Evolutionary conservation across 2,113 vertebrate species (phyloP).

Genomic region (Cygnus atratus): DNA sequence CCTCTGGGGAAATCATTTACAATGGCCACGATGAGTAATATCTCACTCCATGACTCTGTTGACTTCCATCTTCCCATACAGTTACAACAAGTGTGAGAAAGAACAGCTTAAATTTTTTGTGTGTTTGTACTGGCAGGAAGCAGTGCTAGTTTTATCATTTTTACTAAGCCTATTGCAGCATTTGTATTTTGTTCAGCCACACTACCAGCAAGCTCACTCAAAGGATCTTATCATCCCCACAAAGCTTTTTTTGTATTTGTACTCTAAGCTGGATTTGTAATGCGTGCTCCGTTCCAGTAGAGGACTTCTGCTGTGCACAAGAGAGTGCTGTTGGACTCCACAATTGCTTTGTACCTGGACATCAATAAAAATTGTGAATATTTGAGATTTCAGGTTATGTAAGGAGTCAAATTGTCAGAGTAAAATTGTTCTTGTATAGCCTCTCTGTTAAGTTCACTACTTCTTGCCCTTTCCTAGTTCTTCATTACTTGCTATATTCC

Average conservation of each 20-base stretch:
- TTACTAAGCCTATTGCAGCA: not conserved
- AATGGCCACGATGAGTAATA: not conserved
- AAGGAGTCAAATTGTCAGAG: not conserved
- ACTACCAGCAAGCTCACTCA: not conserved
- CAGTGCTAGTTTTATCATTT: not conserved
- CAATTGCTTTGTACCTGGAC: not conserved
- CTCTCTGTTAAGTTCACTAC: not conserved
- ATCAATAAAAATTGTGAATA: not conserved
- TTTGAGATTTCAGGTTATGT: not conserved
- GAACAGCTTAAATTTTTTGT: not conserved
- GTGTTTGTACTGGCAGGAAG: not conserved
- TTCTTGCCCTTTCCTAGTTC: not conserved
- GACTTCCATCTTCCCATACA: not conserved
- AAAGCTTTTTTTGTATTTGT: not conserved
- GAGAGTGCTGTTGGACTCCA: not conserved
- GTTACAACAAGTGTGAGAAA: not conserved
- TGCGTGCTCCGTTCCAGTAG: not conserved
- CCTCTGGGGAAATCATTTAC: conserved; percentile 15
- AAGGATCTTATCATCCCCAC: not conserved
- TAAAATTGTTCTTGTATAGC: not conserved
- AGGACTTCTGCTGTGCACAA: not conserved
- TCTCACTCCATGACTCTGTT: not conserved
- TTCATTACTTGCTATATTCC: not conserved
- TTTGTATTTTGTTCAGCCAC: not conserved
- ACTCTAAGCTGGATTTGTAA: not conserved